Evolutionary conservation across 2,113 vertebrate genomes (phyloP).

Genomic region (Brachyhypopomus gauderio): DNA sequence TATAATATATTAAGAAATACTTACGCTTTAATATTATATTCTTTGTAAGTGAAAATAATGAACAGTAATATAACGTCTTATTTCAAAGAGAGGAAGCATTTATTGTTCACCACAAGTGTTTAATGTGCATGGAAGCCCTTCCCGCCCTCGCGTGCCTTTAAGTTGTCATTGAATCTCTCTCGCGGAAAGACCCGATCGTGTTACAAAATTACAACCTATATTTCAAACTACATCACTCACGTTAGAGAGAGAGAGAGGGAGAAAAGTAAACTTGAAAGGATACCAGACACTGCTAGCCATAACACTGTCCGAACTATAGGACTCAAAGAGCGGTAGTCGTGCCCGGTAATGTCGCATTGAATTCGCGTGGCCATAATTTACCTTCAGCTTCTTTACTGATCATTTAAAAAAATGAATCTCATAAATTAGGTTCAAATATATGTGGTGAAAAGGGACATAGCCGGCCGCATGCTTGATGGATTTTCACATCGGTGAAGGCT

Average conservation of each 20-base stretch:
- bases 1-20: not conserved
- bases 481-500: conserved; percentile 24
- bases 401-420: conserved; percentile 23
- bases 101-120: conserved; percentile 76
- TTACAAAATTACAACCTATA: conserved; percentile 14
- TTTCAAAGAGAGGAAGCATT: conserved; percentile 76
- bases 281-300: not conserved
- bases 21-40: conserved; percentile 65
- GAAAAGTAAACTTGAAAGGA: not conserved
- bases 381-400: conserved; percentile 1
- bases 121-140: conserved; percentile 47
- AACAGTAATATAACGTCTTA: conserved; percentile 76
- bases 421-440: conserved; percentile 7
- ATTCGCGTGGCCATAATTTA: not conserved
- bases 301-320: not conserved
- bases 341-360: not conserved
- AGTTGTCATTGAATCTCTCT: not conserved
- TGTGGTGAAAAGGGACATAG: not conserved
- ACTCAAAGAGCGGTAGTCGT: not conserved
- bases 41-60: conserved; percentile 71
- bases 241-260: not conserved
- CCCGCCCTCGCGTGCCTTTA: conserved; percentile 7
- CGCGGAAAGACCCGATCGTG: conserved; percentile 21
- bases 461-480: conserved; percentile 7
- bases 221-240: conserved; percentile 7